These are phyloP conservation scores for Lampropteryx suffumata DNA, from an alignment of 2,888 invertebrate genomes.

Conservation along the genomic window DNA sequence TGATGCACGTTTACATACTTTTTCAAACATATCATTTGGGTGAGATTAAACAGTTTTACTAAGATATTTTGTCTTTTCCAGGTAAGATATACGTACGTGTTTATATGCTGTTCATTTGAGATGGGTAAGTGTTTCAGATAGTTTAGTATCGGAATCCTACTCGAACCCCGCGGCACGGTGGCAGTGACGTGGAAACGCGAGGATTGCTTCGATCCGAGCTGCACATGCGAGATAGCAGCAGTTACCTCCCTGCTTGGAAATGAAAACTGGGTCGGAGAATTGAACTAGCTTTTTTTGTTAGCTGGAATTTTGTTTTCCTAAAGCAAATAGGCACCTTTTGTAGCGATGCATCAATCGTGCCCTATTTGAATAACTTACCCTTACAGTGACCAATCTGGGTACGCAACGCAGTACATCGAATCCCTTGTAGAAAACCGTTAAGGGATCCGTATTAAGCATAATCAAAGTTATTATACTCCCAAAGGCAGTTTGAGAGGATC, in stretches of 20 bases:
- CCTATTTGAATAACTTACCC: too few relatives aligned
- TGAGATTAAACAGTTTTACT: too few relatives aligned
- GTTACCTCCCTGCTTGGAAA: neutral
- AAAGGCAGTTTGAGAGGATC: slow-evolving; percentile 1
- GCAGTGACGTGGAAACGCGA: slow-evolving; percentile 10
- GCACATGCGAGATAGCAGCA: slow-evolving; percentile 14
- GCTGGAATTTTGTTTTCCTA: too few relatives aligned
- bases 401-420: neutral
- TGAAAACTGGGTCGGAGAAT: slow-evolving; percentile 10
- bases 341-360: too few relatives aligned
- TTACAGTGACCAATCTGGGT: too few relatives aligned
- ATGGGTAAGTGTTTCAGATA: slow-evolving; percentile 3
- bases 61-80: slow-evolving; percentile 4
- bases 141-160: slow-evolving; percentile 1
- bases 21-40: too few relatives aligned
- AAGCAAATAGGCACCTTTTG: too few relatives aligned
- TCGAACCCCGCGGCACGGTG: neutral
- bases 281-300: too few relatives aligned
- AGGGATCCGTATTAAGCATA: slow-evolving; percentile 4
- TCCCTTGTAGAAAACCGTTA: neutral
- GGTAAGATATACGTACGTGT: too few relatives aligned
- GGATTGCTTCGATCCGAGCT: slow-evolving; percentile 6
- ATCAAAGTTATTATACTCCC: slow-evolving; percentile 5
- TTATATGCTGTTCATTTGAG: neutral
- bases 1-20: too few relatives aligned